Conservation (phyloP, 2,797 vertebrate species). For the Melanotaenia boesemani region DNA sequence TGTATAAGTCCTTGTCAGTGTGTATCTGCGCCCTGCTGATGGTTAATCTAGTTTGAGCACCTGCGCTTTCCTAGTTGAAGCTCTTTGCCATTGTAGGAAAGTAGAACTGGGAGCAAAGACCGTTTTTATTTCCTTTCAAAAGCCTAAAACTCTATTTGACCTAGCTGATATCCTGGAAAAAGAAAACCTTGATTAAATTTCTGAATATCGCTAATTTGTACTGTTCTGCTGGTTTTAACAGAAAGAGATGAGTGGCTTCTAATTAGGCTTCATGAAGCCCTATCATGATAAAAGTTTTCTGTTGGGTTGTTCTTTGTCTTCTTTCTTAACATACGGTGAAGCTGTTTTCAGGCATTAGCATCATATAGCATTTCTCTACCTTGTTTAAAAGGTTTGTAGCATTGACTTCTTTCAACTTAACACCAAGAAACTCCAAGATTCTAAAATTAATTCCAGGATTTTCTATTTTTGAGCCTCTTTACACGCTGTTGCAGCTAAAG, state of each 20-base stretch:
- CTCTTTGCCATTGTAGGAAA: constrained; percentile 56
- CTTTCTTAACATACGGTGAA: no score
- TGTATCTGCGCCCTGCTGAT: constrained; percentile 25
- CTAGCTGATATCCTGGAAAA: constrained; percentile 17
- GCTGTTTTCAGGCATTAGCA: no score
- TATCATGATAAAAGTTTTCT: no score
- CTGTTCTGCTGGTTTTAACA: constrained; percentile 24
- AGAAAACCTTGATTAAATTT: constrained; percentile 27
- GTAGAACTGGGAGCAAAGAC: constrained; percentile 39
- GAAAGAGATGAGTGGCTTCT: background rate
- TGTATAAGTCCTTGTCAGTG: constrained; percentile 13
- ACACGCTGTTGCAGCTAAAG: no score
- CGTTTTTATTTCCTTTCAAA: constrained; percentile 46
- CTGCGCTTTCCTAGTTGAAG: constrained; percentile 52
- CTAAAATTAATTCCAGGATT: no score
- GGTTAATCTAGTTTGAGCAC: constrained; percentile 53
- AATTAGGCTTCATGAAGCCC: constrained; percentile 7
- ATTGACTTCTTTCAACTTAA: no score
- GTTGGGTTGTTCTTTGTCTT: no score
- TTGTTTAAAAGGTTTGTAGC: no score
- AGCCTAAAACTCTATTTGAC: constrained; percentile 38
- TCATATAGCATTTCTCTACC: no score
- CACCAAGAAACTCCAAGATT: no score
- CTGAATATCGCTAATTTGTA: constrained; percentile 32
- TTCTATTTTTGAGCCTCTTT: no score